Evolutionary conservation across 2,888 invertebrate genomes (phyloP).

Genomic region (Sympetrum striolatum): DNA sequence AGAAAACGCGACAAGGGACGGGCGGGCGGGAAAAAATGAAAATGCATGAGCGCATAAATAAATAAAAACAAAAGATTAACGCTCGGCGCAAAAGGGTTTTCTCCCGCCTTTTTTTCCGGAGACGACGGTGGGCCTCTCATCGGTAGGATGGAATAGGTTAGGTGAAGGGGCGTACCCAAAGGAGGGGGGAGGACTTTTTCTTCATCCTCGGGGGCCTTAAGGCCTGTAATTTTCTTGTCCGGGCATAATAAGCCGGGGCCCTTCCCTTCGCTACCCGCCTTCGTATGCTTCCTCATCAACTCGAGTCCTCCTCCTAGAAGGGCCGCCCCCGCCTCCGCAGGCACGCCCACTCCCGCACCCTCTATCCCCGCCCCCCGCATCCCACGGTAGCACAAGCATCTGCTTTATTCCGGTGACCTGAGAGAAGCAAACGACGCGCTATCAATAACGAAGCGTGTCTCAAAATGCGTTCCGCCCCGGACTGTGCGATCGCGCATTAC

Average conservation of each 20-base stretch:
- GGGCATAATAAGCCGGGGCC: slow-evolving; percentile 23
- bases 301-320: neutral
- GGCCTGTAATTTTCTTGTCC: slow-evolving; percentile 42
- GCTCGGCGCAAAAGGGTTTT: neutral
- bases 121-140: neutral
- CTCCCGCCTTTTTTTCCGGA: neutral
- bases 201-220: neutral
- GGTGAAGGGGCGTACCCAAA: neutral
- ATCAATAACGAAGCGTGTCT: neutral
- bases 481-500: neutral
- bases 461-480: neutral
- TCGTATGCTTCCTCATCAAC: neutral
- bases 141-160: neutral
- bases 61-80: slow-evolving; percentile 28
- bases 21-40: neutral
- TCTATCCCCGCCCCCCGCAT: neutral
- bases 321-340: neutral
- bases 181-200: neutral
- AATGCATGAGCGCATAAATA: slow-evolving; percentile 20
- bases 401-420: neutral
- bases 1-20: slow-evolving; percentile 1
- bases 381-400: neutral
- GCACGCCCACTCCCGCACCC: neutral
- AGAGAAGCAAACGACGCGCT: neutral
- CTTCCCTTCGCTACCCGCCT: neutral